A percentile compares a stretch with the other conserved stretches of the same genome.
phyloP scores from a whole-genome alignment of 2,797 vertebrate genomes.

The Melopsittacus undulatus region DNA sequence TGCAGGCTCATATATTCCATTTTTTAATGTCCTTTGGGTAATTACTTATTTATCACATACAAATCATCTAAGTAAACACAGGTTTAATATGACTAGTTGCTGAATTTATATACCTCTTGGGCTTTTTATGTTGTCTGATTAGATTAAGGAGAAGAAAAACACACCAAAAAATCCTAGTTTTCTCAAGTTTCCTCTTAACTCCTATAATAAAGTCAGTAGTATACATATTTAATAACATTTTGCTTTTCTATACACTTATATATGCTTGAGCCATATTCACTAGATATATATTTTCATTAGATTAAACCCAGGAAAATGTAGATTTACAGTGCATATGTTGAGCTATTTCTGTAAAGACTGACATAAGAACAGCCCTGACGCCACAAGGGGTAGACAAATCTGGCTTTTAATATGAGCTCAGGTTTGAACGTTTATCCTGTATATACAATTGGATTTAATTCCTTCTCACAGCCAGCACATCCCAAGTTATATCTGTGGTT shows the following conservation, averaged over 20 bases:
- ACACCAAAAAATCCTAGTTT: conserved; percentile 57
- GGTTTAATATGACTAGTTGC: conserved; percentile 65
- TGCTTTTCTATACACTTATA: neutral
- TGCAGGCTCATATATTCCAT: conserved; percentile 54
- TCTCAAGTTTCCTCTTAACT: conserved; percentile 58
- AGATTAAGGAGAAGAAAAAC: conserved; percentile 69
- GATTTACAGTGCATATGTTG: neutral
- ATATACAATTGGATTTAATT: neutral
- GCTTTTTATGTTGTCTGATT: conserved; percentile 68
- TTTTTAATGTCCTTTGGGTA: conserved; percentile 67
- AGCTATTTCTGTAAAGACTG: neutral
- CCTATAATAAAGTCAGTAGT: conserved; percentile 39
- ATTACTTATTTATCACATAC: conserved; percentile 67
- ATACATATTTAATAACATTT: conserved; percentile 43
- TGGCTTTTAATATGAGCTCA: neutral
- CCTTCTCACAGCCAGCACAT: neutral
- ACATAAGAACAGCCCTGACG: neutral
- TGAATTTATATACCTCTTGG: conserved; percentile 62
- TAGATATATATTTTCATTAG: neutral
- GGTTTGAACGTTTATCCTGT: neutral
- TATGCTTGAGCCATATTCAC: neutral
- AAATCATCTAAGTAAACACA: conserved; percentile 71
- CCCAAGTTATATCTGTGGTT: neutral
- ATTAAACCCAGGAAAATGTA: neutral
- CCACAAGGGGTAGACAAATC: neutral